phyloP scores from a whole-genome alignment of 2,888 invertebrate species.

The Urechis unicinctus region DNA sequence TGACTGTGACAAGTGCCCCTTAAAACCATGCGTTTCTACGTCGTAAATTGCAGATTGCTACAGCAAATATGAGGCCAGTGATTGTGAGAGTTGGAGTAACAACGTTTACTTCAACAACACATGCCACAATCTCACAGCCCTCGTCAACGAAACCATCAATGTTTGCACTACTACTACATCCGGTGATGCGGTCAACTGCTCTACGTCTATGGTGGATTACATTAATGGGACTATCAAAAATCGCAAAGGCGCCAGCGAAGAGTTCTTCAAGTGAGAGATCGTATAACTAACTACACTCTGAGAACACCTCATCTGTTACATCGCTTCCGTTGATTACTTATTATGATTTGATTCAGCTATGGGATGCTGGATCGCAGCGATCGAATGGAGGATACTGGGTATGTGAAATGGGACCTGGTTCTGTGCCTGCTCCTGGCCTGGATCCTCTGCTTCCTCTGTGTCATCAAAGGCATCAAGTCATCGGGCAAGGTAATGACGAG shows the following conservation, averaged over 20 bases:
- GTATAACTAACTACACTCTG: too few relatives aligned
- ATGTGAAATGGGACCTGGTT: constrained; percentile 48
- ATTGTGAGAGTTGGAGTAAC: too few relatives aligned
- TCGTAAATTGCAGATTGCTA: constrained; percentile 23
- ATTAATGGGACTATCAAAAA: not conserved
- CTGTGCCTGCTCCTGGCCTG: constrained; percentile 24
- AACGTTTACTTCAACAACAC: constrained; percentile 19
- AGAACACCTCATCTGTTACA: too few relatives aligned
- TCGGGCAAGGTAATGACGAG: constrained; percentile 30
- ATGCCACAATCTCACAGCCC: constrained; percentile 19
- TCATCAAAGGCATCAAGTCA: too few relatives aligned
- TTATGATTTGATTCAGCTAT: constrained; percentile 9
- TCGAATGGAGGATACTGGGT: constrained; percentile 16
- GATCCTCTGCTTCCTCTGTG: constrained; percentile 27
- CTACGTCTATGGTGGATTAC: constrained; percentile 2
- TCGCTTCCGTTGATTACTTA: too few relatives aligned
- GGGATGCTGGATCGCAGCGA: constrained; percentile 13
- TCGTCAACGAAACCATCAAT: constrained; percentile 10
- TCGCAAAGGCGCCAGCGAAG: constrained; percentile 18
- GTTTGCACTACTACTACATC: too few relatives aligned
- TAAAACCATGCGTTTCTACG: too few relatives aligned
- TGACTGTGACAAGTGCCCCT: too few relatives aligned
- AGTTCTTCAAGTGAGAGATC: constrained; percentile 19
- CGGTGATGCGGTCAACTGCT: not conserved
- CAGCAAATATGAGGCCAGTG: constrained; percentile 14